Conservation (phyloP, 2,113 vertebrate species). For the Actenoides lindsayi region DNA sequence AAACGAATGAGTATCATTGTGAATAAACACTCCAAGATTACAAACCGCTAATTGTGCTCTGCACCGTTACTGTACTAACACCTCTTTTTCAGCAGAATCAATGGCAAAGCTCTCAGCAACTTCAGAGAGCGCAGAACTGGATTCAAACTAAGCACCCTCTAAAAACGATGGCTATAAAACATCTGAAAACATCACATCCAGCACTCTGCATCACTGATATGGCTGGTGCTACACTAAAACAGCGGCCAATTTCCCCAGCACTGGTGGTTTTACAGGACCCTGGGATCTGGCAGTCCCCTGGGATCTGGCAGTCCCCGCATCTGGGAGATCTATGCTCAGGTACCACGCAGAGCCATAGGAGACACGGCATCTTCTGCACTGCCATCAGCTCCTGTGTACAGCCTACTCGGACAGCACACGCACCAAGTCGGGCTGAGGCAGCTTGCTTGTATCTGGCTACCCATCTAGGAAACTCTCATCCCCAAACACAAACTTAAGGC, state of each 20-base stretch:
- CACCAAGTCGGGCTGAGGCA: not conserved
- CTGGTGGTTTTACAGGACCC: not conserved
- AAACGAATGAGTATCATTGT: slow-evolving; percentile 18
- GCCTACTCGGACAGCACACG: not conserved
- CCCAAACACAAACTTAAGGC: not conserved
- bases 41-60: not conserved
- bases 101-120: not conserved
- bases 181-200: not conserved
- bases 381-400: not conserved
- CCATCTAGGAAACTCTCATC: not conserved
- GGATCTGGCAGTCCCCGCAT: not conserved
- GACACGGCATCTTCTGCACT: not conserved
- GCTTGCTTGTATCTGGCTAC: not conserved
- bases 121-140: fast-evolving
- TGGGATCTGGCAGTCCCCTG: not conserved
- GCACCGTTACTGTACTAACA: not conserved
- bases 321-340: not conserved
- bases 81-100: not conserved
- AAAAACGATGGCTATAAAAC: not conserved
- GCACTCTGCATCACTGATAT: fast-evolving
- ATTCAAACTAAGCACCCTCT: not conserved
- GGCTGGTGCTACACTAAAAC: fast-evolving
- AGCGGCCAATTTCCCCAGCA: not conserved
- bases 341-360: not conserved
- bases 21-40: not conserved